Evolutionary conservation across 2,888 invertebrate species (phyloP).

Genomic region (Leptopilina drosophilae): DNA sequence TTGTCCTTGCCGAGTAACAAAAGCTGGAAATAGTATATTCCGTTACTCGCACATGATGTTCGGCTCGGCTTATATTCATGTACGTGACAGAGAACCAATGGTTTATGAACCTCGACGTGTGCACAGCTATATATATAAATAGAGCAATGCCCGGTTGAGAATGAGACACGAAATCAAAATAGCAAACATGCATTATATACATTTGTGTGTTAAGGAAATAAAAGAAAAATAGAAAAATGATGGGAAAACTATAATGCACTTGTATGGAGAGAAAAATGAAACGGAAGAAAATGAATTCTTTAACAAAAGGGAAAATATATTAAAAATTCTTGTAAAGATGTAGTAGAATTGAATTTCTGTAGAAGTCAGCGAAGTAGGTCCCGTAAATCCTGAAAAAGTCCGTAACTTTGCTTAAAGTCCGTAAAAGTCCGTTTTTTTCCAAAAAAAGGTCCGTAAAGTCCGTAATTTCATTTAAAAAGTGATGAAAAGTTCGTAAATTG

Average conservation of each 20-base stretch:
- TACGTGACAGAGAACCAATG: slow-evolving; percentile 26
- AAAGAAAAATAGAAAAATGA: neutral
- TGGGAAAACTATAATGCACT: no score
- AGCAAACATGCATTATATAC: neutral
- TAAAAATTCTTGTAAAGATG: no score
- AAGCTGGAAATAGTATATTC: neutral
- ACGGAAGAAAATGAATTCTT: neutral
- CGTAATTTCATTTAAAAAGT: no score
- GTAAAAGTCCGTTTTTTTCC: no score
- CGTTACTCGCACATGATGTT: neutral
- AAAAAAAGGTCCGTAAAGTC: no score
- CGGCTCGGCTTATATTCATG: neutral
- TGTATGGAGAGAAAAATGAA: no score
- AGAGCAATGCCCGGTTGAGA: neutral
- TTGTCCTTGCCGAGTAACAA: slow-evolving; percentile 14
- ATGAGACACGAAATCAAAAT: neutral
- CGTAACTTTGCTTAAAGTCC: no score
- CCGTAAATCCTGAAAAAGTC: no score
- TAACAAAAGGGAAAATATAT: neutral
- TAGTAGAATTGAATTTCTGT: no score
- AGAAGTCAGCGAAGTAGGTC: no score
- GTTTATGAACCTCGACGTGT: neutral
- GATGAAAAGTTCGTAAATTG: no score
- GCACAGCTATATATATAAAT: no score
- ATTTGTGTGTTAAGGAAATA: neutral